A percentile compares a stretch with the other conserved stretches of the same genome.
Evolutionary conservation across 2,888 invertebrate species (phyloP).

Genomic region (Parelbella ahira): DNA sequence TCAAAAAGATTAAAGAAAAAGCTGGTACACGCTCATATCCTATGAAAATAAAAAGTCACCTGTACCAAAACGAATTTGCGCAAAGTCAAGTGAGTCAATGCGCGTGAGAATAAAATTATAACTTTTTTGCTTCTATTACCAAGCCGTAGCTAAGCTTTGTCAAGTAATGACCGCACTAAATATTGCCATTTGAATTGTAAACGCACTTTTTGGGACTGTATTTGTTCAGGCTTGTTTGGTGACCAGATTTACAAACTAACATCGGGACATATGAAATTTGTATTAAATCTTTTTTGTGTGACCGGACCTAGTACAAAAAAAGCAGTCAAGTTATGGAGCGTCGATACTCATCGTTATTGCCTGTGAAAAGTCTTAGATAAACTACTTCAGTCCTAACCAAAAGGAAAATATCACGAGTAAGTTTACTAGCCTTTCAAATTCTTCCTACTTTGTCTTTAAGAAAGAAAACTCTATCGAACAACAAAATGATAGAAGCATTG

Average conservation of each 20-base stretch:
- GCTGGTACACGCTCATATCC: too few relatives aligned
- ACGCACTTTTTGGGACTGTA: constrained; percentile 42
- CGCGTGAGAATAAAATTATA: constrained; percentile 56
- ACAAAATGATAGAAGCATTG: too few relatives aligned
- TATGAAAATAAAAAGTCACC: constrained; percentile 7
- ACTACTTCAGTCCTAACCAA: too few relatives aligned
- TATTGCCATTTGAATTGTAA: constrained; percentile 68
- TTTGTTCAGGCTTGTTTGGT: constrained; percentile 38
- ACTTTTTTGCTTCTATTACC: constrained; percentile 32
- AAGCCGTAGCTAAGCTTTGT: constrained; percentile 63
- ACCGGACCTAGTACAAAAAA: neutral
- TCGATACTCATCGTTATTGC: too few relatives aligned
- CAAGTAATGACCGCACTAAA: constrained; percentile 66
- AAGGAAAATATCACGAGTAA: too few relatives aligned
- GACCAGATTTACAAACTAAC: neutral
- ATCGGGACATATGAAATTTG: too few relatives aligned
- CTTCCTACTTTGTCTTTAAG: too few relatives aligned
- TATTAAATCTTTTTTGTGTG: too few relatives aligned
- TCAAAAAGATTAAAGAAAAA: constrained; percentile 35
- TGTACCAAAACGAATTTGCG: constrained; percentile 28
- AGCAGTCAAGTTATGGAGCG: too few relatives aligned
- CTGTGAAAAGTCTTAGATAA: too few relatives aligned
- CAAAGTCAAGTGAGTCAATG: constrained; percentile 25
- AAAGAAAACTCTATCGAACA: too few relatives aligned
- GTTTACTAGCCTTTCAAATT: too few relatives aligned